Conservation (phyloP, 2,113 vertebrate species). For the Shinisaurus crocodilurus region DNA sequence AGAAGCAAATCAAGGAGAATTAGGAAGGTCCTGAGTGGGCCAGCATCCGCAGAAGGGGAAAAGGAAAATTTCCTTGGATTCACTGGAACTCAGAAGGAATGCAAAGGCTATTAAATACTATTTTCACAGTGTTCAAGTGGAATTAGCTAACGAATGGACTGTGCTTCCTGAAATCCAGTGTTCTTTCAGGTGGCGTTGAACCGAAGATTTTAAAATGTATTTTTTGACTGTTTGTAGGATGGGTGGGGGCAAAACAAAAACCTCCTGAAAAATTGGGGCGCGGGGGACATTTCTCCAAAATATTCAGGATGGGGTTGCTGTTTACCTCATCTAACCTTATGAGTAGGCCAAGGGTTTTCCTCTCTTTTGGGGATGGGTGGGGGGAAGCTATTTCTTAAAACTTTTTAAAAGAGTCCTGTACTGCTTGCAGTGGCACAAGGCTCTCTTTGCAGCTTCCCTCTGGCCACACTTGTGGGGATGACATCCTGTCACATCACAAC, state of each 20-base stretch:
- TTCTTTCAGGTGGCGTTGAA: background rate
- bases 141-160: too few relatives aligned
- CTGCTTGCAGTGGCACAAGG: too few relatives aligned
- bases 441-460: too few relatives aligned
- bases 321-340: background rate
- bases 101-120: background rate
- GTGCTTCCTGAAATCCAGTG: too few relatives aligned
- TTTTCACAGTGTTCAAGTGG: background rate
- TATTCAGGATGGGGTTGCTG: background rate
- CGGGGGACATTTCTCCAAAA: background rate
- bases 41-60: background rate
- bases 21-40: slow-evolving; percentile 40
- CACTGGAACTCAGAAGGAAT: background rate
- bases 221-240: background rate
- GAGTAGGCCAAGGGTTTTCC: background rate
- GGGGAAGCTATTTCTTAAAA: too few relatives aligned
- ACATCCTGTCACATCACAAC: too few relatives aligned
- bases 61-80: background rate
- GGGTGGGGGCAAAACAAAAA: background rate
- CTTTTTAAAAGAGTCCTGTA: too few relatives aligned
- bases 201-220: background rate
- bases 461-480: too few relatives aligned
- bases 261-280: background rate
- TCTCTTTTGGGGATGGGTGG: too few relatives aligned
- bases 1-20: slow-evolving; percentile 37